phyloP scores from a whole-genome alignment of 2,113 vertebrate species.

The Pipa parva region DNA sequence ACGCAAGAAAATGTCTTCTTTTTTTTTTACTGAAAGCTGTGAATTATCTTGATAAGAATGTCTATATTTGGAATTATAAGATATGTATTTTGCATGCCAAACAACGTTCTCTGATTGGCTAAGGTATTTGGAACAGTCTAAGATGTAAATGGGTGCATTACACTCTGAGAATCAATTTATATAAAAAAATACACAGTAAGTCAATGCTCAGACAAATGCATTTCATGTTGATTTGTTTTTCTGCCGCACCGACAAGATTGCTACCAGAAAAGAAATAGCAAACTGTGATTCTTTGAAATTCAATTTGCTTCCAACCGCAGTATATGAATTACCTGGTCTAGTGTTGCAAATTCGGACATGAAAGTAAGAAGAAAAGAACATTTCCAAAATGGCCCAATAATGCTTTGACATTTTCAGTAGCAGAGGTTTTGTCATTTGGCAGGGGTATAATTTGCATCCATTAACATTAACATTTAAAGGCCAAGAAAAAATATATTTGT shows the following conservation, averaged over 20 bases:
- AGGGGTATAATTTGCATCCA: conserved; percentile 42
- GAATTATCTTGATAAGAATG: too few relatives aligned
- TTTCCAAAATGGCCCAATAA: conserved; percentile 43
- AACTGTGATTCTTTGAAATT: conserved; percentile 39
- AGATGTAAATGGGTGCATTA: conserved; percentile 7
- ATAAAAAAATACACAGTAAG: not conserved
- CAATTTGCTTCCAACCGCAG: conserved; percentile 35
- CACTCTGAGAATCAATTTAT: conserved; percentile 10
- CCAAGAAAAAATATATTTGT: conserved; percentile 33
- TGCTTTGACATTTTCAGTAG: conserved; percentile 37
- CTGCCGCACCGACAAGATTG: conserved; percentile 12
- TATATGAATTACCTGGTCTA: conserved; percentile 33
- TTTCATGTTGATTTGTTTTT: conserved; percentile 34
- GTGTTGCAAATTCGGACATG: conserved; percentile 26
- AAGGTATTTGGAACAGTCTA: not conserved
- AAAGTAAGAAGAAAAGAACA: conserved; percentile 35
- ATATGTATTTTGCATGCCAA: not conserved
- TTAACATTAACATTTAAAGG: conserved; percentile 44
- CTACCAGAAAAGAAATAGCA: conserved; percentile 20
- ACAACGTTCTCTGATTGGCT: not conserved
- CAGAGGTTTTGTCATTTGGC: conserved; percentile 36
- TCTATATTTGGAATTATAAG: too few relatives aligned
- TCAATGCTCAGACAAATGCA: conserved; percentile 6
- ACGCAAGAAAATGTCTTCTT: too few relatives aligned
- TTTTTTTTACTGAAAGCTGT: too few relatives aligned